phyloP scores from a whole-genome alignment of 2,797 vertebrate genomes.

The Gambusia yucatana region DNA sequence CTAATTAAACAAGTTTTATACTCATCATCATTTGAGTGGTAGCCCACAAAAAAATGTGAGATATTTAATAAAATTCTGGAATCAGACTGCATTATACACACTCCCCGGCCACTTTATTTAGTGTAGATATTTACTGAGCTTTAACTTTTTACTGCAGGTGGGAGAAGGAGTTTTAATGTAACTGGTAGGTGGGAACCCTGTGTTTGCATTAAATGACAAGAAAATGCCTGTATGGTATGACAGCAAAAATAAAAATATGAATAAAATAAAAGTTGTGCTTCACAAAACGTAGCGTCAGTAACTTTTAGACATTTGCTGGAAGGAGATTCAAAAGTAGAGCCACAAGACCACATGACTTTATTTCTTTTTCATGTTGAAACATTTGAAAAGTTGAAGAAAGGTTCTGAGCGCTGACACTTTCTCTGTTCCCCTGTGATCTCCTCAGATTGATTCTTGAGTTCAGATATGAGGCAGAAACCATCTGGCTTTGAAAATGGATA shows the following conservation, averaged over 20 bases:
- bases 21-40: background rate
- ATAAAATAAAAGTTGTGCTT: background rate
- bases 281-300: slow-evolving; percentile 12
- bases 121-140: background rate
- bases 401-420: background rate
- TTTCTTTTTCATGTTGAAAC: slow-evolving; percentile 23
- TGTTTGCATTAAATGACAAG: background rate
- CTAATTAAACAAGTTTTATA: background rate
- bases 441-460: slow-evolving; percentile 17
- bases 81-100: background rate
- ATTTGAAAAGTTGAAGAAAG: slow-evolving; percentile 29
- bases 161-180: background rate
- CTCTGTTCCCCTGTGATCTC: slow-evolving; percentile 25
- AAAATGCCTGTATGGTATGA: background rate
- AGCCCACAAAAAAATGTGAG: background rate
- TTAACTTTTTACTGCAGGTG: background rate
- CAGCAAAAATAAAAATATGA: background rate
- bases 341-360: slow-evolving; percentile 9
- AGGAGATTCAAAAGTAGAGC: slow-evolving; percentile 33
- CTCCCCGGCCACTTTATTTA: background rate
- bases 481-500: slow-evolving; percentile 40
- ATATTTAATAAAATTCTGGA: background rate
- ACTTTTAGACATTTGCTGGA: slow-evolving; percentile 11
- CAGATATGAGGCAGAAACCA: slow-evolving; percentile 38
- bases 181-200: background rate